Percentiles rank a stretch among this genome's conserved stretches.
Evolutionary conservation across 2,113 vertebrate genomes (phyloP).

Genomic region (Protobothrops mucrosquamatus): DNA sequence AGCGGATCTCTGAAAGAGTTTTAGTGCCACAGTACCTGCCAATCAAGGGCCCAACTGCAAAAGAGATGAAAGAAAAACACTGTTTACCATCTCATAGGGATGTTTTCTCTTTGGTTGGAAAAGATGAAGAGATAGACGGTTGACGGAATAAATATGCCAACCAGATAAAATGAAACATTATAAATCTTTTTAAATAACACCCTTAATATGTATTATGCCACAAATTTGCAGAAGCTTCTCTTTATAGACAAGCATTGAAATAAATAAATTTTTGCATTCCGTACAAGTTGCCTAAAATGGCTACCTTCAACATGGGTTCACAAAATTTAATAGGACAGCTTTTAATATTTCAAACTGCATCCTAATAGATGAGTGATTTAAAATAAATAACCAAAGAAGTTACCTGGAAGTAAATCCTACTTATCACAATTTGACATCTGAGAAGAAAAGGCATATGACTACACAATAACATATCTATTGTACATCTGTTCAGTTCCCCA

Average conservation of each 20-base stretch:
- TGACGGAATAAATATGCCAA: neutral
- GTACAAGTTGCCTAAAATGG: neutral
- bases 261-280: neutral
- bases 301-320: neutral
- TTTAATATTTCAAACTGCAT: neutral
- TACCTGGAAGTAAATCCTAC: neutral
- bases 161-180: neutral
- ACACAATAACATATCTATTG: neutral
- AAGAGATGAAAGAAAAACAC: slow-evolving; percentile 48
- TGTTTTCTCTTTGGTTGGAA: neutral
- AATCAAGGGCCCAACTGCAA: slow-evolving; percentile 91
- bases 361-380: neutral
- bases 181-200: neutral
- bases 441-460: neutral
- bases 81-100: slow-evolving; percentile 11
- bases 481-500: neutral
- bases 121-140: neutral
- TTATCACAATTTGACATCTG: neutral
- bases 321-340: neutral
- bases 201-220: neutral
- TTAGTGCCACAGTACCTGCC: slow-evolving; percentile 94
- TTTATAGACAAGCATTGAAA: neutral
- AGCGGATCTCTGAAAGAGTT: slow-evolving; percentile 90
- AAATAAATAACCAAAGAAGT: neutral
- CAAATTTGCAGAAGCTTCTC: neutral